phyloP scores from a whole-genome alignment of 2,888 invertebrate genomes.

The Teleiodes luculella region DNA sequence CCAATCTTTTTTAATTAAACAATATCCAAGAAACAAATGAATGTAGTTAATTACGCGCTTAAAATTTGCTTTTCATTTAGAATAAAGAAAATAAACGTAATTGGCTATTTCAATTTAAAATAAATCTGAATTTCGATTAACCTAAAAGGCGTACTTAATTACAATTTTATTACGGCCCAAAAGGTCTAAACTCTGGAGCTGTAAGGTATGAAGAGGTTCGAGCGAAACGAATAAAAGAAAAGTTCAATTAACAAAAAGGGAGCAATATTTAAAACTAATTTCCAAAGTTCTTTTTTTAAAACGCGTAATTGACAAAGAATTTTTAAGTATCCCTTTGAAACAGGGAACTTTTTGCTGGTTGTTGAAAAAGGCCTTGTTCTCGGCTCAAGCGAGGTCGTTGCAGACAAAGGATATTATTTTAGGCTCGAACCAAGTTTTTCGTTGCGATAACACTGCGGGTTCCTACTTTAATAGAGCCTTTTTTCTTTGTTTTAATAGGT shows the following conservation, averaged over 20 bases:
- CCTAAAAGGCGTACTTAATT: not conserved
- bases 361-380: slow-evolving; percentile 21
- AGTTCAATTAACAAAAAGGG: slow-evolving; percentile 22
- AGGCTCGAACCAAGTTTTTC: slow-evolving; percentile 57
- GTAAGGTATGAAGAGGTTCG: not conserved
- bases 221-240: slow-evolving; percentile 8
- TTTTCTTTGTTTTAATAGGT: not conserved
- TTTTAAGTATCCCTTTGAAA: slow-evolving; percentile 42
- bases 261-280: slow-evolving; percentile 20
- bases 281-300: slow-evolving; percentile 29
- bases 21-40: too few species aligned
- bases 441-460: slow-evolving; percentile 38
- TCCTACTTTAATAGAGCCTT: slow-evolving; percentile 22
- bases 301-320: slow-evolving; percentile 43
- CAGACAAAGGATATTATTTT: slow-evolving; percentile 58
- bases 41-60: not conserved
- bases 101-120: too few species aligned
- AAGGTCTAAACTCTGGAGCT: not conserved
- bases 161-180: not conserved
- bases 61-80: too few species aligned
- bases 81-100: too few species aligned
- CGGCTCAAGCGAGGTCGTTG: slow-evolving; percentile 17
- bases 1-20: too few species aligned
- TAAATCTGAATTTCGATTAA: not conserved
- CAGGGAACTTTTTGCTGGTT: slow-evolving; percentile 37